Percentiles rank a stretch among this genome's conserved stretches.
phyloP scores from a whole-genome alignment of 2,113 vertebrate species.

The Sphaerodactylus townsendi region DNA sequence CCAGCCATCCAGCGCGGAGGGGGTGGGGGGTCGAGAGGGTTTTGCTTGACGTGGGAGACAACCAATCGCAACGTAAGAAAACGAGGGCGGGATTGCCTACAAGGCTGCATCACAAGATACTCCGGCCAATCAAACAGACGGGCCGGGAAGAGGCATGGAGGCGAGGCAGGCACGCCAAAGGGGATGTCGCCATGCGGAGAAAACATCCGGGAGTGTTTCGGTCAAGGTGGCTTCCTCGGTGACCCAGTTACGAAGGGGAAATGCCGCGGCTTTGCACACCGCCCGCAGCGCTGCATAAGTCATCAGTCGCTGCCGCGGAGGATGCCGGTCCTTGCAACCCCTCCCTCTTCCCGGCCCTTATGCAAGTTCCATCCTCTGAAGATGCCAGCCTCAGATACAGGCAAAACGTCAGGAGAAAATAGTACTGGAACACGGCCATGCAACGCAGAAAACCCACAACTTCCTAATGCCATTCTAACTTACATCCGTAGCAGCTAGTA shows the following conservation, averaged over 20 bases:
- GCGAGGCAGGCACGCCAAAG: background rate
- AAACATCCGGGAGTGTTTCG: accelerated
- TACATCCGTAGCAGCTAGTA: no score
- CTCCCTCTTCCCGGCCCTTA: background rate
- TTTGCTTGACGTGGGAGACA: background rate
- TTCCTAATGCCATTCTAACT: no score
- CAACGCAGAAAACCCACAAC: no score
- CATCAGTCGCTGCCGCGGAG: background rate
- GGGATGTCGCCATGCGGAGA: background rate
- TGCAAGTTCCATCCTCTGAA: no score
- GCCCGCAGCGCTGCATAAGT: background rate
- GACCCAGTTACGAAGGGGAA: background rate
- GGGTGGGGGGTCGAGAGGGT: background rate
- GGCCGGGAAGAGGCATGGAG: background rate
- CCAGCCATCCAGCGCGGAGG: background rate
- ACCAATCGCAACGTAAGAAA: background rate
- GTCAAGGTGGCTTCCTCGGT: background rate
- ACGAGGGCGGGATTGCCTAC: background rate
- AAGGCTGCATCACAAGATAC: background rate
- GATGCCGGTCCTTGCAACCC: no score
- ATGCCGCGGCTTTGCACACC: background rate
- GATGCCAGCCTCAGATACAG: no score
- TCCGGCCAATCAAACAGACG: background rate
- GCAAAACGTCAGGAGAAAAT: no score
- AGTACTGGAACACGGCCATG: no score